Base-by-base conservation (phyloP, 1,140 invertebrate species). In the Oscheius sp. region DNA sequence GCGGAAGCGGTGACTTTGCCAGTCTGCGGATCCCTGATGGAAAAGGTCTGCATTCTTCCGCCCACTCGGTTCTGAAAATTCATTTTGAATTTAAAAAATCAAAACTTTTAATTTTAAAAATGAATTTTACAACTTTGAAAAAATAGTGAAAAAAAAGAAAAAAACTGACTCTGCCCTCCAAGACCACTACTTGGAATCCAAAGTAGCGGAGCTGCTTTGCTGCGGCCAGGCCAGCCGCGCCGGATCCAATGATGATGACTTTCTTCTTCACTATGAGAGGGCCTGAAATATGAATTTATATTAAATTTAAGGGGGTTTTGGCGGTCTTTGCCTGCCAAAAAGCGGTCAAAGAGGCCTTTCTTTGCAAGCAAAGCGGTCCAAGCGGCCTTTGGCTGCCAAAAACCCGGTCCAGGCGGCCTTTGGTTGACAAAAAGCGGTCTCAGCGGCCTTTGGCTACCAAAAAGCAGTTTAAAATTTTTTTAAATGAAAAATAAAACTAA, bases 1-100 rank as follows among this genome's bases (percentile, higher is more conserved):
- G 23, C 18, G 18, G n/a, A n/a, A n/a, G n/a, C n/a, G n/a, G 15
- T 15, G 85, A 94, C 97, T 77, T 91, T 92, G 66, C 91, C 91
- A 87, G 96, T 96, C 3, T 18, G 26, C 32, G 15, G 18, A 45
- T 69, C 31, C 38, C 62, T 23, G 42, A 23, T 3, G 77, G 94
- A 89, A 85, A 97, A 97, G 15, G 96, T 98, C 13, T 94, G 93
- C 78, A 99, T 93, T 46, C 96, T 88, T 0, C 96, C 96, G 67
- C 96, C 95, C 46, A 97, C 93, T 71, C 95, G 88, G 86, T 97
- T 93, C 89, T 91, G 75, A 59, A 62, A 64, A 61, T 61, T n/a
- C 18, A n/a, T n/a, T n/a, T n/a, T n/a, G n/a, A n/a, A n/a, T n/a
- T n/a, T n/a, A n/a, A n/a, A n/a, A n/a, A n/a, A n/a, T n/a, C n/a